Evolutionary conservation across 2,797 vertebrate species (phyloP), one percentile per base, ranked within the genome.

Genomic region (Aythya fuligula): DNA sequence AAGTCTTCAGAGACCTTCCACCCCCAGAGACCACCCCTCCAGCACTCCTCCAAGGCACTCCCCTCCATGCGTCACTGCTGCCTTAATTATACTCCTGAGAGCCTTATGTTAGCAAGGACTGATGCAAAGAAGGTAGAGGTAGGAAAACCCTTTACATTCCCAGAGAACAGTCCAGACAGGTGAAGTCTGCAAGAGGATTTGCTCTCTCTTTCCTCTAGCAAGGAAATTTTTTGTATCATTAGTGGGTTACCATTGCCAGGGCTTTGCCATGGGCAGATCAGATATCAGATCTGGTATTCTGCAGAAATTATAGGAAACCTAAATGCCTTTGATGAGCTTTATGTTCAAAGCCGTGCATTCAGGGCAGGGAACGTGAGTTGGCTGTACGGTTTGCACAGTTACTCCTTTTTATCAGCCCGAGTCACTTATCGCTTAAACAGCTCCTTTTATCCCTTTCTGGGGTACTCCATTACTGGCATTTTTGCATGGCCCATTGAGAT

Each of bases 1-100:
- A 47, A 45, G 71, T 57, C 85, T 89, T 79, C 9, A 6, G 83
- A 90, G 95, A 79, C 11, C 30, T 39, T 81, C 41, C 79, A 66
- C 74, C 39, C 11, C 61, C 57, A 86, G 67, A 51, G 95, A 91
- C 4, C 71, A 74, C 30, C 87, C 82, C 89, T 67, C 28, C 83
- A 85, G 91, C 76, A 36, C 56, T 95, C 94, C 71, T 89, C 73
- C 39, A 64, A 84, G 95, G 85, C 62, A 13, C 64, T 94, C 67
- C 72, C 49, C 86, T 91, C 67, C 34, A 3, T 15, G 64, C 34
- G 0, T 87, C 41, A 4, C 41, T 89, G 47, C n/a, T 81, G 93
- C 81, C 90, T 30, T 96, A 94, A 95, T 90, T 82, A 75, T 60
- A 61, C 95, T 58, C 78, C 69, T 17, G 95, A 88, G 94, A 93